Evolutionary conservation across 2,888 invertebrate genomes (phyloP).

Genomic region (Lordiphosa fenestrarum): DNA sequence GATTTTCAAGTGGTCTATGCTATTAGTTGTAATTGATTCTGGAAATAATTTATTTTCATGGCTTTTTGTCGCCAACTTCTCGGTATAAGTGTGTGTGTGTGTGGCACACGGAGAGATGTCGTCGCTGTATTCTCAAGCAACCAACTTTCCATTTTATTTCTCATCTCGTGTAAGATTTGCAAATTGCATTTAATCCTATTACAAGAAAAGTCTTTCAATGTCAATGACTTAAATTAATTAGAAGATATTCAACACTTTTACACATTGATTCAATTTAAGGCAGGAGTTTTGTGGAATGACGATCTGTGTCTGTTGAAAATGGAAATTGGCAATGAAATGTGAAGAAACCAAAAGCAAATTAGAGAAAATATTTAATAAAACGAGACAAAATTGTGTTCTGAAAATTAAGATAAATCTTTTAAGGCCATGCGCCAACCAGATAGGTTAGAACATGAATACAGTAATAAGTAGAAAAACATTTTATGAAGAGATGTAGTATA

Average conservation of each 20-base stretch:
- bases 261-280: slow-evolving; percentile 34
- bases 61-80: slow-evolving; percentile 58
- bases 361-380: too few relatives aligned
- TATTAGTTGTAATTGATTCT: slow-evolving; percentile 70
- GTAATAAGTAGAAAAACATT: too few relatives aligned
- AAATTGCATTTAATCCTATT: slow-evolving; percentile 38
- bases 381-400: too few relatives aligned
- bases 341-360: too few relatives aligned
- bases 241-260: slow-evolving; percentile 34
- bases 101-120: neutral
- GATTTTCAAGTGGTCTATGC: slow-evolving; percentile 68
- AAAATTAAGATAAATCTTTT: too few relatives aligned
- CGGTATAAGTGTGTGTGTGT: slow-evolving; percentile 1
- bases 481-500: too few relatives aligned
- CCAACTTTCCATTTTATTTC: slow-evolving; percentile 1
- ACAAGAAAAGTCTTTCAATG: slow-evolving; percentile 30
- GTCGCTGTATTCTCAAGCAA: slow-evolving; percentile 1
- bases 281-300: slow-evolving; percentile 13
- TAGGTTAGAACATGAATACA: too few relatives aligned
- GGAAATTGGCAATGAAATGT: too few relatives aligned
- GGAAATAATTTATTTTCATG: slow-evolving; percentile 67
- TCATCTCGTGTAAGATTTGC: slow-evolving; percentile 35
- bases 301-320: slow-evolving; percentile 17
- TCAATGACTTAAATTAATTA: slow-evolving; percentile 54
- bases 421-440: too few relatives aligned